Percentiles rank a stretch among this genome's conserved stretches.
phyloP scores from a whole-genome alignment of 2,888 invertebrate species.

The Morpho achilles region DNA sequence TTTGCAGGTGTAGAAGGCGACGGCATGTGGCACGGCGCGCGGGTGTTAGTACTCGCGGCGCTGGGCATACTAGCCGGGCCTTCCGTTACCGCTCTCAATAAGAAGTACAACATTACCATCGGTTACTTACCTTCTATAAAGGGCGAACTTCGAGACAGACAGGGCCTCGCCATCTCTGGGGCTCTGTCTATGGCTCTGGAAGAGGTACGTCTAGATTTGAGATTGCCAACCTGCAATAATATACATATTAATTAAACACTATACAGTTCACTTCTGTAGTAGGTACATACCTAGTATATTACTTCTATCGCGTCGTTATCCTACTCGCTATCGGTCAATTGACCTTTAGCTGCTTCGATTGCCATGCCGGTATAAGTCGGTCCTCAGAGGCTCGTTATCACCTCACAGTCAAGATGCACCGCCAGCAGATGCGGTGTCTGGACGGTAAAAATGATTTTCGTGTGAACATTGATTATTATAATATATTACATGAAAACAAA shows the following conservation, averaged over 20 bases:
- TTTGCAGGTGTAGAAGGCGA: conserved; percentile 67
- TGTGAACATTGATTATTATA: too few relatives aligned
- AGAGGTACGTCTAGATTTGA: conserved; percentile 76
- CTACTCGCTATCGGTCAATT: too few relatives aligned
- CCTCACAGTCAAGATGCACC: too few relatives aligned
- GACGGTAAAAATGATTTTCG: too few relatives aligned
- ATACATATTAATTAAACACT: too few relatives aligned
- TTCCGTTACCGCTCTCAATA: conserved; percentile 57
- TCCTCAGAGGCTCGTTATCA: too few relatives aligned
- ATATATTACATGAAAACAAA: too few relatives aligned
- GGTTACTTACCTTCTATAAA: conserved; percentile 92
- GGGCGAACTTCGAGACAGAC: conserved; percentile 86
- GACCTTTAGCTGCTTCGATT: too few relatives aligned
- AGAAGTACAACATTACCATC: conserved; percentile 82
- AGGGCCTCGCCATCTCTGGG: conserved; percentile 93
- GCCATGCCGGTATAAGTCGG: too few relatives aligned
- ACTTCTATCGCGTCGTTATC: too few relatives aligned
- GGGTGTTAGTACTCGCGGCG: conserved; percentile 82
- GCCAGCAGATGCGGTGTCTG: too few relatives aligned
- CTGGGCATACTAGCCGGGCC: conserved; percentile 78
- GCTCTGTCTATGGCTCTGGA: conserved; percentile 94
- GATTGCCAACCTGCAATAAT: too few relatives aligned
- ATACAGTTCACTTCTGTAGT: neutral
- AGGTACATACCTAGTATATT: neutral
- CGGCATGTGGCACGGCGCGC: conserved; percentile 83